Evolutionary conservation across 2,113 vertebrate genomes (phyloP).

Genomic region (Pipra filicauda): DNA sequence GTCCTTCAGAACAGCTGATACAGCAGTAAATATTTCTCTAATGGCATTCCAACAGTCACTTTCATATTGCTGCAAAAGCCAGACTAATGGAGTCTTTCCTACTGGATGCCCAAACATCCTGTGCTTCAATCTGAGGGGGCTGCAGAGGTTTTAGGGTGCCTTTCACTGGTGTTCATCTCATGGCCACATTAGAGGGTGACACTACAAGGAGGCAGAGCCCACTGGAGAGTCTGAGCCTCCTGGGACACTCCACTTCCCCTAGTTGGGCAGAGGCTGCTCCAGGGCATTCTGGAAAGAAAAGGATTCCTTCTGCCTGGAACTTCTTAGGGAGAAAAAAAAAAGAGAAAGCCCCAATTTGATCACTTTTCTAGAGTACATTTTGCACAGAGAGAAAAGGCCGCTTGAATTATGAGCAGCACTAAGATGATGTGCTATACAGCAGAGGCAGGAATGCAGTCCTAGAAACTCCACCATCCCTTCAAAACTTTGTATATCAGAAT

Average conservation of each 20-base stretch:
- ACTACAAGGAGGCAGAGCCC: neutral
- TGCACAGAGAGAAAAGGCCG: neutral
- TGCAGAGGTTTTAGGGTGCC: neutral
- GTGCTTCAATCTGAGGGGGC: neutral
- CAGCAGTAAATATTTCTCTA: neutral
- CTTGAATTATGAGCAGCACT: neutral
- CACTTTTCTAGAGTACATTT: neutral
- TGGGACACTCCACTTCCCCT: neutral
- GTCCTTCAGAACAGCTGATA: neutral
- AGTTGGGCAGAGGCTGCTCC: neutral
- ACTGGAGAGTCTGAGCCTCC: neutral
- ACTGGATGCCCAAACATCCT: neutral
- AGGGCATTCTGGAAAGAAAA: neutral
- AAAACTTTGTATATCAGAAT: neutral
- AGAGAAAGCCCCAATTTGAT: neutral
- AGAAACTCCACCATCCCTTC: neutral
- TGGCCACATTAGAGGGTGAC: neutral
- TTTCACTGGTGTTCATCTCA: neutral
- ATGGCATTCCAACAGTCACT: neutral
- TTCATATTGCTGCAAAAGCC: neutral
- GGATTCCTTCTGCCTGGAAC: neutral
- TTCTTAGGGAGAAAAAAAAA: neutral
- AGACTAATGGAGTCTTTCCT: neutral
- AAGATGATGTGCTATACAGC: neutral
- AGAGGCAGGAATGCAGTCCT: neutral